Conservation (phyloP, 2,113 vertebrate species). For the Xerus inauris region DNA sequence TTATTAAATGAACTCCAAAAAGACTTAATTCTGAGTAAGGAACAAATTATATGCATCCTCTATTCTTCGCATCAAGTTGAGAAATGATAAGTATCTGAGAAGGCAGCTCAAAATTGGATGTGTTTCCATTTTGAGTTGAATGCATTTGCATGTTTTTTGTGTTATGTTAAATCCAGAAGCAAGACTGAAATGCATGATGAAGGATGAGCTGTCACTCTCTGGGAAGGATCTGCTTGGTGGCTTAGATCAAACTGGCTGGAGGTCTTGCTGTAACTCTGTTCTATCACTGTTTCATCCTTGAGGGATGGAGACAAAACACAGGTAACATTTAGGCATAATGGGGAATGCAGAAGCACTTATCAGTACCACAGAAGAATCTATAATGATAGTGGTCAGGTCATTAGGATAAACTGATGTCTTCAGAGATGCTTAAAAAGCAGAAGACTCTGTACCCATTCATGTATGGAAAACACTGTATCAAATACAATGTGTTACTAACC, state of each 20-base stretch:
- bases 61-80: not conserved
- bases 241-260: not conserved
- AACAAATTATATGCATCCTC: not conserved
- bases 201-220: not conserved
- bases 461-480: not conserved
- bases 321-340: not conserved
- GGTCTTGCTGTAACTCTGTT: not conserved
- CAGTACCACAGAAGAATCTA: not conserved
- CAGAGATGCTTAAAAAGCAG: not conserved
- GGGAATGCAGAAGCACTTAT: not conserved
- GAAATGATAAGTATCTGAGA: slow-evolving; percentile 8
- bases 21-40: slow-evolving; percentile 42
- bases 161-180: not conserved
- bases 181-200: not conserved
- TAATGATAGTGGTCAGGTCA: not conserved
- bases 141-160: not conserved
- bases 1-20: not conserved
- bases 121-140: not conserved
- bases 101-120: slow-evolving; percentile 51
- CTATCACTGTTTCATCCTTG: too few relatives aligned
- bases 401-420: not conserved
- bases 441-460: not conserved
- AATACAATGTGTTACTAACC: not conserved
- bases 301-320: not conserved
- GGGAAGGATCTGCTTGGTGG: not conserved